Base-by-base conservation (phyloP, 2,797 vertebrate species). In the Sebastolobus alascanus region DNA sequence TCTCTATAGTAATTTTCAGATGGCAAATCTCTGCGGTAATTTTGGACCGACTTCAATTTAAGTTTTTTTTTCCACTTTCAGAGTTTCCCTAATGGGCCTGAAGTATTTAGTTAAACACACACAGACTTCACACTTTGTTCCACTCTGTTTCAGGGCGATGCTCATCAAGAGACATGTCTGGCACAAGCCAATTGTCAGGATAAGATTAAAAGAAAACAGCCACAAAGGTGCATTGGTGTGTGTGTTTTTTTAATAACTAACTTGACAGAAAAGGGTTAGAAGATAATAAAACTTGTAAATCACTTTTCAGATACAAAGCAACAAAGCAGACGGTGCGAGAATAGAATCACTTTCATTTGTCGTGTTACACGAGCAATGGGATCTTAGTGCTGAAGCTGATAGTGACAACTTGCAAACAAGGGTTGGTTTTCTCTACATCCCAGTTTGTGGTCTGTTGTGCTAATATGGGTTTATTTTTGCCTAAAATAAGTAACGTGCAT, bases 31-130 rank as follows among this genome's bases (percentile, higher is more conserved):
- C 82, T 46, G 40, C n/a, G 50, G 85, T 82, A 56, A 87, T 91
- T 90, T 88, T 85, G 68, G 69, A 79, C 29, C 8, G 8, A 75
- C 56, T 90, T 86, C 79, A 87, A 86, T 88, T 90, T 79, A 50
- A 75, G 8, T 52, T 16, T 35, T 80, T 59, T 66, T n/a, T 25
- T 3, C 43, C 43, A 46, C 43, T 86, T 76, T 85, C 65, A 60
- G 65, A 69, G 63, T 3, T 25, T 12, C 14, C 78, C 81, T 27
- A 55, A 68, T 71, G 73, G 52, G 27, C 18, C 77, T 59, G 8
- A 67, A 78, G 68, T 83, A 85, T 87, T 88, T 81, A 86, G 87
- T 88, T 87, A 76, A 90, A 87, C 76, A 85, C 61, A 84, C 78
- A 83, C 54, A 65, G 31, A 75, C 46, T 60, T 77, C 64, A 75